Evolutionary conservation across 2,113 vertebrate genomes (phyloP), one percentile per base, ranked within the genome.

Genomic region (Xenopus tropicalis): DNA sequence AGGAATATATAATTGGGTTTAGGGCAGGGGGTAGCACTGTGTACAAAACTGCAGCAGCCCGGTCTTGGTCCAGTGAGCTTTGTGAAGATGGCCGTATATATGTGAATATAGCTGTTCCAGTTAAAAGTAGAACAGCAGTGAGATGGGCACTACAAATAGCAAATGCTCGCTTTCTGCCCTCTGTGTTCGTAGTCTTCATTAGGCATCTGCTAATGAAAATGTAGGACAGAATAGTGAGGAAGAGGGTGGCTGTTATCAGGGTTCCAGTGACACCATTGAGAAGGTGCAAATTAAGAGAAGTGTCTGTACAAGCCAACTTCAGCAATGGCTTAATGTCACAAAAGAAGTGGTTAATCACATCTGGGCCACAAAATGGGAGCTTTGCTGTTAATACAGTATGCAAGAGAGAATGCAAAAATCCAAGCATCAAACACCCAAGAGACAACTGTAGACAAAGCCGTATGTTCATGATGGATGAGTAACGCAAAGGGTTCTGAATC

Each of bases 121-220:
- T 83, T 29, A 85, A 80, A 11, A 84, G 68, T 3, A 20, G 20
- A 20, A 84, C 79, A 11, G 79, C 77, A 1, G 58, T 64, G 12
- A 73, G 52, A 16, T 73, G 71, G 25, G 63, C 59, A 21, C 76
- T 61, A 14, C 69, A 78, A 1, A 54, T 68, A 57, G 66, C 58
- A 21, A 71, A 42, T 19, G 56, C 71, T 37, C 43, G 64, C 48
- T n/a, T 66, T 44, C 75, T 64, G n/a, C 46, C 6, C 2, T 62
- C 20, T 56, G 22, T 63, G 17, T 72, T 71, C 10, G 22, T 7
- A 17, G 48, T 62, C 44, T 57, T 64, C 16, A 79, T 7, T 52
- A 66, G 63, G 29, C n/a, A 25, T 12, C 37, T 17, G 11, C 66
- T 24, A 56, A 72, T 52, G 57, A 71, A 77, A 17, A 46, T 6